phyloP scores from a whole-genome alignment of 2,797 vertebrate species.

The Eulemur albifrons region DNA sequence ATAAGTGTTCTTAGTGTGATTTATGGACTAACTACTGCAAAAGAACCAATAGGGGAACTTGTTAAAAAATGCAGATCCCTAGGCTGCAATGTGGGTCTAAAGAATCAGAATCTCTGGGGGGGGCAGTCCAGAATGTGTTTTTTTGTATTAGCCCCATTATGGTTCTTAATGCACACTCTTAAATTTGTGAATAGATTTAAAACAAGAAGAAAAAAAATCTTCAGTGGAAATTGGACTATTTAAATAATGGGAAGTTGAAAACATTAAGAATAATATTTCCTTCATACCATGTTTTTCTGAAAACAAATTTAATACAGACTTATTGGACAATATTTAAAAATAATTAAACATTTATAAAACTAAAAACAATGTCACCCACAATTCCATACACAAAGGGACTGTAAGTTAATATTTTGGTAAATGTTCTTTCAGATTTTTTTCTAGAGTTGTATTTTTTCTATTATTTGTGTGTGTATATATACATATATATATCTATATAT shows the following conservation, averaged over 20 bases:
- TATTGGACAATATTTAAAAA: neutral
- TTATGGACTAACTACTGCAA: neutral
- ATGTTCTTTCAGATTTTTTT: neutral
- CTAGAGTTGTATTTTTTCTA: neutral
- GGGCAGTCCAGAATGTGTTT: neutral
- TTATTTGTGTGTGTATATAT: neutral
- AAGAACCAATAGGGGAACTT: neutral
- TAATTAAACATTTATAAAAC: neutral
- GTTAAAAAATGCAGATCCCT: neutral
- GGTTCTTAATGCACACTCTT: neutral
- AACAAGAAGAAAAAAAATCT: neutral
- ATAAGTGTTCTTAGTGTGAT: neutral
- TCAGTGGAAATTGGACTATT: neutral
- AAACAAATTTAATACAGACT: neutral
- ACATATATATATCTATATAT: neutral
- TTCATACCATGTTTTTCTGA: neutral
- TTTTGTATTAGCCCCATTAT: neutral
- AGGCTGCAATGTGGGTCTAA: neutral
- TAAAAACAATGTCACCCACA: neutral
- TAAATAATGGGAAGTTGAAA: neutral
- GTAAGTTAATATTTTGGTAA: neutral
- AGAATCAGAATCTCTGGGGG: neutral
- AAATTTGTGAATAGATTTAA: slow-evolving; percentile 1
- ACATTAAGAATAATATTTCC: neutral
- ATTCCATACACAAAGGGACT: neutral